These are phyloP conservation scores for Eutolmus rufibarbis DNA, from an alignment of 2,888 invertebrate species.

Conservation along the genomic window DNA sequence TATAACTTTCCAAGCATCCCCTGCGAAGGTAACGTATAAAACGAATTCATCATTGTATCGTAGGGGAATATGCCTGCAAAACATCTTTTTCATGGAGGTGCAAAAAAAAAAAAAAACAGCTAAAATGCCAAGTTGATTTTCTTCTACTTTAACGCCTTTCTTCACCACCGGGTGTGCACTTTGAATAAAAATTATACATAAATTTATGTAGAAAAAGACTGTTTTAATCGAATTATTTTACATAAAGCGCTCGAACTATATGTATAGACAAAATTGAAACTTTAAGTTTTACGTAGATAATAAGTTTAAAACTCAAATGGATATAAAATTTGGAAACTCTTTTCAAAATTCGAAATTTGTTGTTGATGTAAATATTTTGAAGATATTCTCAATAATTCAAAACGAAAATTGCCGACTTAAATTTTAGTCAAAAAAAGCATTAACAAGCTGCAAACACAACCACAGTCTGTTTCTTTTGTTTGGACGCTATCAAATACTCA, in stretches of 20 bases:
- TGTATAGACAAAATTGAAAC: too few relatives aligned
- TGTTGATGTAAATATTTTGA: too few relatives aligned
- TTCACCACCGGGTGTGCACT: neutral
- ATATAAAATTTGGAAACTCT: too few relatives aligned
- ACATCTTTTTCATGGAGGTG: neutral
- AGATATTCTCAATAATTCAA: too few relatives aligned
- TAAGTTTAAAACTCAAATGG: too few relatives aligned
- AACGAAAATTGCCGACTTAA: neutral
- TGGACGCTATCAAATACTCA: neutral
- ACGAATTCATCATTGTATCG: neutral
- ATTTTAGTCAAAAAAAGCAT: neutral
- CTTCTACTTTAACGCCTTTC: neutral
- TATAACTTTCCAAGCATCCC: constrained; percentile 37
- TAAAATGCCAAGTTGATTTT: neutral
- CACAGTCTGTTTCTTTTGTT: neutral
- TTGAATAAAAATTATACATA: neutral
- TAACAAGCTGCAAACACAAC: neutral
- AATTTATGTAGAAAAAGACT: neutral
- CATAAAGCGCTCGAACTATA: too few relatives aligned
- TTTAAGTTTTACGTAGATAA: too few relatives aligned
- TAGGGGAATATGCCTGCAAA: neutral
- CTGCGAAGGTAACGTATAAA: neutral
- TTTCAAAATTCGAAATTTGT: too few relatives aligned
- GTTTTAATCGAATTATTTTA: neutral
- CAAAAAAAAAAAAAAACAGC: neutral